Evolutionary conservation across 2,888 invertebrate genomes (phyloP).

Genomic region (Stenolophus ochropezus): DNA sequence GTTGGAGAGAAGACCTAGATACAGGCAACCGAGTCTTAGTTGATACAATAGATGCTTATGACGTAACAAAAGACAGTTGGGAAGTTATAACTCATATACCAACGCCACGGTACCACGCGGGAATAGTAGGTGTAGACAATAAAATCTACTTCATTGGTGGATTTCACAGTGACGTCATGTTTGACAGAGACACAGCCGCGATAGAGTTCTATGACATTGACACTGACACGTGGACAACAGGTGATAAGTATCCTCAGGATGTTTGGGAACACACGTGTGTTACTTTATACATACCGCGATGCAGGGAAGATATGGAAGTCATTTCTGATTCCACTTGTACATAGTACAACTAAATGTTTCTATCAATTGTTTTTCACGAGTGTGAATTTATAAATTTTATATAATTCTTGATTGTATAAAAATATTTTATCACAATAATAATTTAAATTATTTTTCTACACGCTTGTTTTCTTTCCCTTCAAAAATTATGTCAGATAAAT

Average conservation of each 20-base stretch:
- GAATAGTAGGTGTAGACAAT: conserved; percentile 78
- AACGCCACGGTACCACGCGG: conserved; percentile 81
- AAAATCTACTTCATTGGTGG: conserved; percentile 83
- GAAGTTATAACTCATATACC: conserved; percentile 78
- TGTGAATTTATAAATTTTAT: conserved; percentile 56
- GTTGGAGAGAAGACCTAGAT: conserved; percentile 77
- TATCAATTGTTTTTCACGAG: conserved; percentile 46
- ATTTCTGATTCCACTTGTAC: conserved; percentile 64
- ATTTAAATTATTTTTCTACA: conserved; percentile 53
- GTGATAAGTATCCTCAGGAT: conserved; percentile 80
- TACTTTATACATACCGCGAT: conserved; percentile 80
- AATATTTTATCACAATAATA: conserved; percentile 54
- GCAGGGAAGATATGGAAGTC: conserved; percentile 75
- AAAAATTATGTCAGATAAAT: too few relatives aligned
- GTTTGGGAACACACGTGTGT: conserved; percentile 84
- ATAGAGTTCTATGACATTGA: conserved; percentile 81
- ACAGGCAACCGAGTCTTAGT: conserved; percentile 76
- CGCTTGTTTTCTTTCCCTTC: neutral
- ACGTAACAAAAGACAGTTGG: conserved; percentile 77
- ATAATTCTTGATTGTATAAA: conserved; percentile 47
- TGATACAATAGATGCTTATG: conserved; percentile 80
- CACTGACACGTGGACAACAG: conserved; percentile 77
- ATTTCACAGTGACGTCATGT: conserved; percentile 80
- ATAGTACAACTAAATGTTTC: conserved; percentile 40
- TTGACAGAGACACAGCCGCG: conserved; percentile 79